Base-by-base conservation (phyloP, 2,797 vertebrate genomes). In the Morelia viridis region DNA sequence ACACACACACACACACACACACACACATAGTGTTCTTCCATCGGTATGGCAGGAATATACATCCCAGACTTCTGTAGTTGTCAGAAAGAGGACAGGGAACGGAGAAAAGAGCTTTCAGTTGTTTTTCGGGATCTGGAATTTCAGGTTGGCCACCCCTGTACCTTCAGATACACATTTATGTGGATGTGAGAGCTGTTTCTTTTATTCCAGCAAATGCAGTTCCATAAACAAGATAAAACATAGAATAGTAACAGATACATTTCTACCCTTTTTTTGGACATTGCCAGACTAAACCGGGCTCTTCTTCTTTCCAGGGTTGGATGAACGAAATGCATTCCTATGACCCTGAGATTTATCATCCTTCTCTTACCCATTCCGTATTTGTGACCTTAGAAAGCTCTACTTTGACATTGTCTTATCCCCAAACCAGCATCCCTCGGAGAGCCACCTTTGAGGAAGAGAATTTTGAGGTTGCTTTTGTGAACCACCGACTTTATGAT, bases 271-370 rank as follows among this genome's bases (percentile, higher is more conserved):
- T 7, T 28, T 24, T 15, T 46, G n/a, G n/a, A 76, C 5, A 15
- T 11, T 56, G 31, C 26, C 4, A 22, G 24, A 53, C 31, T 88
- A 53, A 89, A 58, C 0, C 26, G 0, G 46, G 24, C 8, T 1
- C 22, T 11, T 89, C 9, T 3, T 68, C 35, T 41, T 97, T 84
- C 15, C 96, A 99, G 98, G 98, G 98, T 83, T 99, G 98, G 98
- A 98, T 99, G 98, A 99, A 98, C 93, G 98, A 98, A 96, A 96
- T 98, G 89, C 96, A 96, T 0, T 41, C 85, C 24, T 99, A 99
- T 0, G 97, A 99, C 93, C 98, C 98, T 0, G 98, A 99, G 96
- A 97, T 97, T 15, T 98, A 96, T 96, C 98, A 98, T 89, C 97
- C 98, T 0, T 97, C 98, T 0, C 97, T 98, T 93, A 98, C 97